Evolutionary conservation across 2,888 invertebrate species (phyloP).

Genomic region (Cheilosia vulpina): DNA sequence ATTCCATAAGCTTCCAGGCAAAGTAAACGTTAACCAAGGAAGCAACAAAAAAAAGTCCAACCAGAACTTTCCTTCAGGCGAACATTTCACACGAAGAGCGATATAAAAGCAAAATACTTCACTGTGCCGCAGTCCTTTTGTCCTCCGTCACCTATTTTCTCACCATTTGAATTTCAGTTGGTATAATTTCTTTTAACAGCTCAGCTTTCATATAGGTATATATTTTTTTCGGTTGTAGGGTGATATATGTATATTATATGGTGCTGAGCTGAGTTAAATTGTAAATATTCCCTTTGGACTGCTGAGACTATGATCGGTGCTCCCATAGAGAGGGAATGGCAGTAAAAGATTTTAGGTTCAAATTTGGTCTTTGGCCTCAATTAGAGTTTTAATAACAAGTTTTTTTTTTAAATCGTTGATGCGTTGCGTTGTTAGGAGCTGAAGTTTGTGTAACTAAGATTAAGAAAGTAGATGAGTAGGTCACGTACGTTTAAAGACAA

Average conservation of each 20-base stretch:
- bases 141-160: constrained; percentile 71
- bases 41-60: constrained; percentile 36
- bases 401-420: not conserved
- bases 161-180: constrained; percentile 68
- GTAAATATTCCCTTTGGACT: constrained; percentile 58
- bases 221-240: constrained; percentile 22
- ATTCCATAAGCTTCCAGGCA: constrained; percentile 59
- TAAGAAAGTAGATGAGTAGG: not conserved
- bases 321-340: constrained; percentile 21
- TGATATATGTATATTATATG: constrained; percentile 12
- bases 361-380: constrained; percentile 59
- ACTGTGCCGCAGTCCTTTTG: constrained; percentile 68
- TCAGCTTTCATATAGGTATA: constrained; percentile 9
- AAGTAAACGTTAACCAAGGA: constrained; percentile 55
- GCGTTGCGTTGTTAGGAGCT: not conserved
- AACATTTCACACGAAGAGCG: constrained; percentile 64
- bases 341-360: constrained; percentile 38
- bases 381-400: constrained; percentile 52
- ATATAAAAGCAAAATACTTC: constrained; percentile 64
- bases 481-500: not conserved
- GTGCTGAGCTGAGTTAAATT: constrained; percentile 20
- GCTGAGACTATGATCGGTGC: constrained; percentile 34
- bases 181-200: constrained; percentile 64
- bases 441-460: not conserved
- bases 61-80: constrained; percentile 50